Base-by-base conservation (phyloP, 2,113 vertebrate genomes). In the Entelurus aequoreus region DNA sequence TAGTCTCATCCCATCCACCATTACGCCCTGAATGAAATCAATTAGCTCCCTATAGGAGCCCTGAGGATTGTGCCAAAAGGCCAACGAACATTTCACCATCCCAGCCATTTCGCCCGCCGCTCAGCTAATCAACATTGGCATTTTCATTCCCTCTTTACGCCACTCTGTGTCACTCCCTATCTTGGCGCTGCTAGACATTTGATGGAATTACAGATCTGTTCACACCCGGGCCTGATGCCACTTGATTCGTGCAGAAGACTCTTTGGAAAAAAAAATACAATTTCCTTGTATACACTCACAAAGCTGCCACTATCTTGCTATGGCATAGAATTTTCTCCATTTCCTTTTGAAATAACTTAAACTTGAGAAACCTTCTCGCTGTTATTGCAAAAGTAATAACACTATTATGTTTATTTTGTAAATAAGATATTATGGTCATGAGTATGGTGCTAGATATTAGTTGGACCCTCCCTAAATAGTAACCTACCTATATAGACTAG, bases 21-120 rank as follows among this genome's bases (percentile, higher is more conserved):
- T 90, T 88, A 83, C 69, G 55, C 54, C 66, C 64, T 78, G 77
- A 90, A 86, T 86, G 73, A 74, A 88, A 89, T 88, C 85, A 88
- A 86, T 90, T 87, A 88, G 67, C 74, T 82, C 71, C 72, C 71
- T 54, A 51, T 76, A 79, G 77, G 42, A 60, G 65, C 54, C 69
- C 64, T 38, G 69, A 54, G 76, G 64, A 72, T 68, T 66, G 60
- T 62, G 69, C 82, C 62, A 69, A 84, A 71, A 81, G 73, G 77
- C 81, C 81, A 77, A 79, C 75, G 75, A 81, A 68, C 69, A 74
- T 40, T 68, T 76, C 59, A 35, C 75, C 77, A 61, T 80, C 71
- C 60, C 55, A 15, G 48, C 71, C 51, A 56, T 61, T 65, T 70
- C 53, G 72, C 68, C 74, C 54, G 70, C 68, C 28, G 53, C 72